Conservation (phyloP, 2,113 vertebrate species). For the Ophthalmolycus amberensis region DNA sequence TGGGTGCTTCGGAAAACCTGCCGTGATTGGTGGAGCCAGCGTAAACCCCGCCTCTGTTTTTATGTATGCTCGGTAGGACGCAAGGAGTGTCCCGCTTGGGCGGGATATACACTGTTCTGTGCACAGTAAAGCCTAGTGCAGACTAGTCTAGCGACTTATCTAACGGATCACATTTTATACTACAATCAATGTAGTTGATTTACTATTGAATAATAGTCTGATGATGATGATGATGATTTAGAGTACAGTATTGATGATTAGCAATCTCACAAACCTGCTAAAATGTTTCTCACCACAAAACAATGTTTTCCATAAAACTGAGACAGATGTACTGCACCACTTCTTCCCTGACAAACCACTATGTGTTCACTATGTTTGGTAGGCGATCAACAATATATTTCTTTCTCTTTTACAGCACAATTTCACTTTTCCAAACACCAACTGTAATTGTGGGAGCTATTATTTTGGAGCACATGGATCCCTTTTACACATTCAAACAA, state of each 20-base stretch:
- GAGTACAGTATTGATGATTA: background rate
- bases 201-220: background rate
- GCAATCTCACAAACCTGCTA: background rate
- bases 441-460: background rate
- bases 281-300: background rate
- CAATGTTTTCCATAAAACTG: background rate
- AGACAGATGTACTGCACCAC: background rate
- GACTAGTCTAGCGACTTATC: background rate
- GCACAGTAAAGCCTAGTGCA: background rate
- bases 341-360: background rate
- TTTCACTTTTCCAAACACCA: background rate
- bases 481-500: background rate
- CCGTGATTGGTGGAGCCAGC: constrained; percentile 60
- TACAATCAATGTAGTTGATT: background rate
- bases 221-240: background rate
- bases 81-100: background rate
- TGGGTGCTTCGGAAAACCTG: constrained; percentile 14
- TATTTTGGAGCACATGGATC: background rate
- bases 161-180: background rate
- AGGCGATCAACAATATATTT: background rate
- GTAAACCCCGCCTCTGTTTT: background rate
- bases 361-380: background rate
- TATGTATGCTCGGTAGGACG: rapidly evolving
- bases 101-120: background rate
- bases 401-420: background rate